These are phyloP conservation scores for Andrena haemorrhoa DNA, from an alignment of 2,888 invertebrate species.

Conservation along the genomic window DNA sequence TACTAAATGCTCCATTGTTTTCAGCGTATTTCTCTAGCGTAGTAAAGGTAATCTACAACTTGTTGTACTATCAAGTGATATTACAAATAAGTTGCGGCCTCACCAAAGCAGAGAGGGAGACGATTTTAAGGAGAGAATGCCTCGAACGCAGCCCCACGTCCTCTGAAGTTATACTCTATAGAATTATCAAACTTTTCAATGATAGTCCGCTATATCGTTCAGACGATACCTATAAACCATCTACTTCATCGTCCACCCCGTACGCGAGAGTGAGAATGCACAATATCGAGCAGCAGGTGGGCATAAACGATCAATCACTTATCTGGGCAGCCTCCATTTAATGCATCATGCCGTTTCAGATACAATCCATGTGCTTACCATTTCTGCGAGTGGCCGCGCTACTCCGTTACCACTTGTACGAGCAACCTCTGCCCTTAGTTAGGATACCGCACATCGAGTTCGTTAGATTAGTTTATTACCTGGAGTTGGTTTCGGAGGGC, in stretches of 20 bases:
- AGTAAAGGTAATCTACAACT: conserved; percentile 94
- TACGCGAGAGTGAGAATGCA: conserved; percentile 61
- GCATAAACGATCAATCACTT: background rate
- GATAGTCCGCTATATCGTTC: conserved; percentile 75
- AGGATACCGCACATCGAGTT: conserved; percentile 90
- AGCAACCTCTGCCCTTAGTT: conserved; percentile 90
- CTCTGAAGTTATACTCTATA: conserved; percentile 76
- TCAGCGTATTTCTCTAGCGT: conserved; percentile 95
- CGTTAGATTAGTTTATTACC: conserved; percentile 91
- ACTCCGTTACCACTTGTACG: conserved; percentile 93
- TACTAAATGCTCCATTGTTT: conserved; percentile 1
- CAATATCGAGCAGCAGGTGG: conserved; percentile 70
- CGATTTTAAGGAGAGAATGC: conserved; percentile 77
- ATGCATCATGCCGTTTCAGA: conserved; percentile 82
- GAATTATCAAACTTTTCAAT: conserved; percentile 78
- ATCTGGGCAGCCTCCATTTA: background rate
- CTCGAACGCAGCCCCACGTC: conserved; percentile 64
- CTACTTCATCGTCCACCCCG: conserved; percentile 65
- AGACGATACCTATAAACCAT: conserved; percentile 58
- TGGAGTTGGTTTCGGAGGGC: conserved; percentile 90
- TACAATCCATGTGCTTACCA: conserved; percentile 93
- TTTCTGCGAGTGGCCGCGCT: conserved; percentile 94
- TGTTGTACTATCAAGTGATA: conserved; percentile 95
- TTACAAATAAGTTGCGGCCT: conserved; percentile 91
- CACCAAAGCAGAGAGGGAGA: conserved; percentile 87